Percentiles rank a stretch among this genome's conserved stretches.
phyloP scores from a whole-genome alignment of 2,888 invertebrate species.

The Odiellus spinosus region DNA sequence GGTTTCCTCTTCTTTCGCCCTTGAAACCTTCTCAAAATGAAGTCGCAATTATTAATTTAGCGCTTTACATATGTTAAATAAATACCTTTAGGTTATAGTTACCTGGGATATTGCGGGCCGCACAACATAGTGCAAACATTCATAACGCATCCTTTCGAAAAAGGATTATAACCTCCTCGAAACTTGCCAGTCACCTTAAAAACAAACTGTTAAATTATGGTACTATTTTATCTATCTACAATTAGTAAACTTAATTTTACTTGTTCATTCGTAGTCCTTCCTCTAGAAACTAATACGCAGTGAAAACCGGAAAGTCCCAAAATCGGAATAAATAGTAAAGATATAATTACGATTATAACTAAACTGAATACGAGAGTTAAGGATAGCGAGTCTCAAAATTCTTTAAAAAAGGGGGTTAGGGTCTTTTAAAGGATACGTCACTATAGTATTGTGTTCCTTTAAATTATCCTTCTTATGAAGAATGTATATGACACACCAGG shows the following conservation, averaged over 20 bases:
- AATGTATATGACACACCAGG: slow-evolving; percentile 79
- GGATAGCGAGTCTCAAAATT: no score
- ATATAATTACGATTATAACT: slow-evolving; percentile 70
- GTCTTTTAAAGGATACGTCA: slow-evolving; percentile 27
- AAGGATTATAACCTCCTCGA: slow-evolving; percentile 96
- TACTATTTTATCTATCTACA: neutral
- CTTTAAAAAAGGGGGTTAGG: no score
- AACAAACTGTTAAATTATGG: slow-evolving; percentile 4
- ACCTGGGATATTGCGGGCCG: slow-evolving; percentile 96
- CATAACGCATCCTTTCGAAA: slow-evolving; percentile 83
- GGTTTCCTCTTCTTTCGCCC: slow-evolving; percentile 7
- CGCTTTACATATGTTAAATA: neutral
- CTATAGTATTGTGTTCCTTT: slow-evolving; percentile 59
- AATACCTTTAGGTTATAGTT: slow-evolving; percentile 15
- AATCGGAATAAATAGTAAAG: slow-evolving; percentile 84
- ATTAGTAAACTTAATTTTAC: slow-evolving; percentile 22
- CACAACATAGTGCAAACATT: slow-evolving; percentile 92
- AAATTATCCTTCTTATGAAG: slow-evolving; percentile 66
- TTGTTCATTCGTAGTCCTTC: slow-evolving; percentile 98
- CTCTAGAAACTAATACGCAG: slow-evolving; percentile 85
- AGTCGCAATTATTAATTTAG: no score
- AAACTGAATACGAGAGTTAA: slow-evolving; percentile 10
- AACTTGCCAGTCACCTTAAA: slow-evolving; percentile 86
- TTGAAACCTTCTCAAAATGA: slow-evolving; percentile 2
- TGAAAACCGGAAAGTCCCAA: slow-evolving; percentile 96